Percentiles rank a stretch among this genome's conserved stretches.
Conservation (phyloP, 1,140 invertebrate genomes). For the Doryteuthis pealeii region DNA sequence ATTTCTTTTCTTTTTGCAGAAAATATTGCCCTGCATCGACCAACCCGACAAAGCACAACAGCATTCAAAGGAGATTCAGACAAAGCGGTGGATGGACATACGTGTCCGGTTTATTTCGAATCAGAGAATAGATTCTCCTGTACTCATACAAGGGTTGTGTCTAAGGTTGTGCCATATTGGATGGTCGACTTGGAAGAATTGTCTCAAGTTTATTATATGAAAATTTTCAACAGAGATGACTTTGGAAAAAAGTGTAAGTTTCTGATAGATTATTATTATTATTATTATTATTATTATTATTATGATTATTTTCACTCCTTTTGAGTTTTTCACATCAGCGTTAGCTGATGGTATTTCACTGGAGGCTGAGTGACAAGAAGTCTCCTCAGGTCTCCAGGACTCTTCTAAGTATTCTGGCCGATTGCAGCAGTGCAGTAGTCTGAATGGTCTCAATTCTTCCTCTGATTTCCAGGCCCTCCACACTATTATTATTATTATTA, state of each 20-base stretch:
- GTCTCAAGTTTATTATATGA: background rate
- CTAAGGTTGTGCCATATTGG: background rate
- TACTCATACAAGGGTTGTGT: background rate
- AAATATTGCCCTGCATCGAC: background rate
- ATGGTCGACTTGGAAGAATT: background rate
- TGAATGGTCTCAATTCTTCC: no score
- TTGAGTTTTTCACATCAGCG: no score
- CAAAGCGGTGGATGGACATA: background rate
- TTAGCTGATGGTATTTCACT: no score
- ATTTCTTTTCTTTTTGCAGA: conserved; percentile 2
- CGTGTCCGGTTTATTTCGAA: background rate
- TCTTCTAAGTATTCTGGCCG: no score
- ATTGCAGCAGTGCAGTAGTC: no score
- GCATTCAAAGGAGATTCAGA: background rate
- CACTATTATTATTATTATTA: no score
- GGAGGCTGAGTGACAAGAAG: no score
- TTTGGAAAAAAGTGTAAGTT: background rate
- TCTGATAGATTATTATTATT: no score
- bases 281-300: no score
- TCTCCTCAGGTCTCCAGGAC: no score
- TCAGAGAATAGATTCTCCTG: background rate
- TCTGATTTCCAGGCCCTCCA: no score
- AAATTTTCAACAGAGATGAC: conserved; percentile 1
- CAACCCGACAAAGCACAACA: background rate
- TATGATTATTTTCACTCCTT: no score